Percentiles rank a stretch among this genome's conserved stretches.
phyloP scores from a whole-genome alignment of 2,113 vertebrate species.

The Lipotes vexillifer region DNA sequence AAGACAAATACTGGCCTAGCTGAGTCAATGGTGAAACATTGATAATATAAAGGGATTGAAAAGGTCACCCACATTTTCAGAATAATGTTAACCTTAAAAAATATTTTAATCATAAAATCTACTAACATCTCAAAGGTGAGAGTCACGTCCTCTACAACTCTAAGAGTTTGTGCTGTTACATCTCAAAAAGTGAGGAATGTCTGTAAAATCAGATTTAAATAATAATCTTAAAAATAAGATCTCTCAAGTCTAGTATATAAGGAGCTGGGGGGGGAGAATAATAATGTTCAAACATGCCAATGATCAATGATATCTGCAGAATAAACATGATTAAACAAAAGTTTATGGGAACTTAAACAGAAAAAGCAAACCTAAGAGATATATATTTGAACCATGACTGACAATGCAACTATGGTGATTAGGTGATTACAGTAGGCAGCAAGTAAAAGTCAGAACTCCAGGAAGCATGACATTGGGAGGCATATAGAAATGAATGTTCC shows the following conservation, averaged over 20 bases:
- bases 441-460: background rate
- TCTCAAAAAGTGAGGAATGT: background rate
- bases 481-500: background rate
- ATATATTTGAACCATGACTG: background rate
- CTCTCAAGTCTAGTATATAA: background rate
- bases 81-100: conserved; percentile 27
- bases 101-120: conserved; percentile 36
- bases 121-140: background rate
- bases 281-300: background rate
- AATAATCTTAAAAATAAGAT: background rate
- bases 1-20: background rate
- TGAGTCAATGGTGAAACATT: background rate
- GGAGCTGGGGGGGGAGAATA: background rate
- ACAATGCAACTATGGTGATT: background rate
- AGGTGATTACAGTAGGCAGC: background rate
- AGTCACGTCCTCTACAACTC: background rate
- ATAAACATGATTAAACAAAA: background rate
- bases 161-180: background rate
- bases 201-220: background rate
- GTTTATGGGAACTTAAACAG: background rate
- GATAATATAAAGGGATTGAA: background rate
- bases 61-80: background rate
- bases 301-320: background rate
- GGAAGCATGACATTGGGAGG: background rate
- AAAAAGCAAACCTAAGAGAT: background rate